These are phyloP conservation scores for Mesaphorura yosii DNA, from an alignment of 1,140 invertebrate genomes.

Conservation along the genomic window DNA sequence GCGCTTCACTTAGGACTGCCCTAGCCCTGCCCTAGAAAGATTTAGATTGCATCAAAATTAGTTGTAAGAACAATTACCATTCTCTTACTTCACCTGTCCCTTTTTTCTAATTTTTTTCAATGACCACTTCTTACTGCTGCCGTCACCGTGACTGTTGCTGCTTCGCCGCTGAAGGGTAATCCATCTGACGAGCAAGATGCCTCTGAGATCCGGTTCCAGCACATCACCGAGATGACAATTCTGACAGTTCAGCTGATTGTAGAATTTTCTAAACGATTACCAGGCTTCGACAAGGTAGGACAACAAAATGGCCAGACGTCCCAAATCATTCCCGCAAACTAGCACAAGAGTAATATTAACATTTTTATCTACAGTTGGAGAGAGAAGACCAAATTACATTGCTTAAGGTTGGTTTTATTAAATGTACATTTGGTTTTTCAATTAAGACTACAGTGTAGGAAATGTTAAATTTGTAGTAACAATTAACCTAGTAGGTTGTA, in stretches of 20 bases:
- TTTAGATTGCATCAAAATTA: no score
- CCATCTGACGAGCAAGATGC: conserved; percentile 64
- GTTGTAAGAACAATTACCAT: no score
- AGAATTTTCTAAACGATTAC: conserved; percentile 91
- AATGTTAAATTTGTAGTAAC: no score
- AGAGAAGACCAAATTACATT: conserved; percentile 94
- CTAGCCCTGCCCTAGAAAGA: no score
- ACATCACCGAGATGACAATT: conserved; percentile 96
- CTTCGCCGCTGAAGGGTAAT: conserved; percentile 33
- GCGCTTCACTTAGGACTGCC: no score
- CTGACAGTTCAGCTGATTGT: conserved; percentile 94
- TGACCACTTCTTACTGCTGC: conserved; percentile 6
- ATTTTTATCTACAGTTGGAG: conserved; percentile 10
- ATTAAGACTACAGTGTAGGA: background rate
- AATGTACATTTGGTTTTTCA: background rate
- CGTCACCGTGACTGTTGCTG: conserved; percentile 11
- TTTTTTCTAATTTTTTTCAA: conserved; percentile 1
- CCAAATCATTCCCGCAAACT: no score
- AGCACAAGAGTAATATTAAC: no score
- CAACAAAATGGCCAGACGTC: conserved; percentile 46
- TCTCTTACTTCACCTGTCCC: conserved; percentile 6
- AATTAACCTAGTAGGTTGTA: no score
- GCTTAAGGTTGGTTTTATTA: conserved; percentile 58
- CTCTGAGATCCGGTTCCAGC: conserved; percentile 71
- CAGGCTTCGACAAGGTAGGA: conserved; percentile 87